Conservation (phyloP, 2,888 invertebrate species). For the Drosophila conformis region DNA sequence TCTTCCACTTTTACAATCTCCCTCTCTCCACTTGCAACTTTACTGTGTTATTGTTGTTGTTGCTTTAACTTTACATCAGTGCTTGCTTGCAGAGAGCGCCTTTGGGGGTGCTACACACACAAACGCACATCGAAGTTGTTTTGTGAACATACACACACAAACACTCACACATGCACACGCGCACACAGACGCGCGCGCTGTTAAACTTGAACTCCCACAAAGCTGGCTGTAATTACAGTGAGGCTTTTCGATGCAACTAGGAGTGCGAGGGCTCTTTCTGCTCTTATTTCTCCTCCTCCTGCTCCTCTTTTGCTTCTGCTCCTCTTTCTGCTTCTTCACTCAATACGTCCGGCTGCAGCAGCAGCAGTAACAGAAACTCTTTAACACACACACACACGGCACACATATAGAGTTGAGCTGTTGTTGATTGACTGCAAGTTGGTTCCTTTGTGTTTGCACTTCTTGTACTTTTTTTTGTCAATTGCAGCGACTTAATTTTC, state of each 20-base stretch:
- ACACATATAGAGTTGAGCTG: constrained; percentile 3
- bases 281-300: constrained; percentile 30
- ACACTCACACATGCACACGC: constrained; percentile 22
- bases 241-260: constrained; percentile 56
- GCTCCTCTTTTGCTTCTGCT: constrained; percentile 16
- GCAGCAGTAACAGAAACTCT: constrained; percentile 39
- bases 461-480: constrained; percentile 24
- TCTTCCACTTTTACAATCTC: background rate
- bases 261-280: constrained; percentile 42
- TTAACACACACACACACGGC: constrained; percentile 21
- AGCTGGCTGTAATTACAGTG: constrained; percentile 70
- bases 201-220: constrained; percentile 77
- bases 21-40: constrained; percentile 6
- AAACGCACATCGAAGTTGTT: constrained; percentile 54
- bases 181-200: constrained; percentile 43
- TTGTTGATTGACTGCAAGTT: constrained; percentile 4
- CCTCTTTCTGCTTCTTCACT: constrained; percentile 27
- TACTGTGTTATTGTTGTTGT: constrained; percentile 8
- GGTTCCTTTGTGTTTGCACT: constrained; percentile 19
- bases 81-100: constrained; percentile 49
- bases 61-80: constrained; percentile 45
- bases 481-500: constrained; percentile 28
- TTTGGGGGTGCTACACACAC: constrained; percentile 75
- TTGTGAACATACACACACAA: constrained; percentile 11
- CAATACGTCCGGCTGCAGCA: constrained; percentile 54